Percentiles rank a stretch among this genome's conserved stretches.
Conservation (phyloP, 2,888 invertebrate genomes). For the Euzophera pinguis region DNA sequence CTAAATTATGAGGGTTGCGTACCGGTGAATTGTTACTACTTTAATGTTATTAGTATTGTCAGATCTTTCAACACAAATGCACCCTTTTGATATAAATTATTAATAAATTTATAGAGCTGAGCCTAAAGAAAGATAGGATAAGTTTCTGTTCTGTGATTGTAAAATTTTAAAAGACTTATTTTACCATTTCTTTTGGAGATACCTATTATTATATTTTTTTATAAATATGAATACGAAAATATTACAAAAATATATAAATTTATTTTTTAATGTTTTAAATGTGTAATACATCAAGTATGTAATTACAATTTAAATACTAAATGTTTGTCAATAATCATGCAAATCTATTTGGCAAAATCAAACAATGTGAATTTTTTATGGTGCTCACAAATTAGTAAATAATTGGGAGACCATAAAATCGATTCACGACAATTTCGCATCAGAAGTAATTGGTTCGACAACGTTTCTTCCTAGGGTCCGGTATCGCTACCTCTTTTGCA, state of each 20-base stretch:
- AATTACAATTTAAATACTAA: no score
- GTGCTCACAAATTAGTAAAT: not conserved
- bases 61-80: slow-evolving; percentile 24
- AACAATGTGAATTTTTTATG: not conserved
- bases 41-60: slow-evolving; percentile 41
- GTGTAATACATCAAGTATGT: no score
- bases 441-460: slow-evolving; percentile 6
- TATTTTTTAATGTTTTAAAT: no score
- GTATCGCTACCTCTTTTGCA: not conserved
- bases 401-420: slow-evolving; percentile 2
- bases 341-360: no score
- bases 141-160: not conserved
- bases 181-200: no score
- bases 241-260: no score
- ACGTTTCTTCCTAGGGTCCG: slow-evolving; percentile 4
- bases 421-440: not conserved
- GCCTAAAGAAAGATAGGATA: not conserved
- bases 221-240: no score
- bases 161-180: no score
- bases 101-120: not conserved
- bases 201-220: no score
- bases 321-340: no score
- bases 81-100: not conserved
- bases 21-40: slow-evolving; percentile 31
- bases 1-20: slow-evolving; percentile 43